Conservation (phyloP, 2,797 vertebrate species). For the Tadarida brasiliensis region DNA sequence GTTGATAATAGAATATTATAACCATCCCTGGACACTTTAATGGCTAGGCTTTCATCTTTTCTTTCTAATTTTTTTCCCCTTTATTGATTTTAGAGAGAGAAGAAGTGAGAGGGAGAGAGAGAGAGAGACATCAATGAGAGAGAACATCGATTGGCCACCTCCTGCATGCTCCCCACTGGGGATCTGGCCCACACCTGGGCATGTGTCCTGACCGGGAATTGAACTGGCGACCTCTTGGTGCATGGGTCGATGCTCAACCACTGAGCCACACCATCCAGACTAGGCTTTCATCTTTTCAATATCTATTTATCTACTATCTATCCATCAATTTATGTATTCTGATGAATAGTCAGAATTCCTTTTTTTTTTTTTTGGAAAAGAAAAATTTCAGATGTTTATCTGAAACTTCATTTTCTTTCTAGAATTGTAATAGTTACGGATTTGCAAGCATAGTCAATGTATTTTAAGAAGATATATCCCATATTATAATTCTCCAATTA, state of each 20-base stretch:
- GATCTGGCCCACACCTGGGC: no score
- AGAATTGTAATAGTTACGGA: background rate
- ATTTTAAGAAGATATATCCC: background rate
- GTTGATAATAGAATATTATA: background rate
- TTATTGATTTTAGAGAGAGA: no score
- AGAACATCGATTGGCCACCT: no score
- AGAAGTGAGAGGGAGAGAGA: no score
- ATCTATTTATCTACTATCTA: background rate
- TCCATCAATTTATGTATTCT: background rate
- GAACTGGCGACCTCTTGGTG: no score
- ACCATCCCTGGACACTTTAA: background rate
- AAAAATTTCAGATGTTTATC: background rate
- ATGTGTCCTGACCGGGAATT: no score
- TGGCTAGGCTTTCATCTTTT: background rate
- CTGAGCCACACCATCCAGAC: background rate
- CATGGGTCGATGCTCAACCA: no score
- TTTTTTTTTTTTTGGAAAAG: background rate
- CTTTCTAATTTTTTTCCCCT: no score
- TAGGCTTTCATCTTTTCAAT: background rate
- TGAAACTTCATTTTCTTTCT: background rate
- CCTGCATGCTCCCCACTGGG: no score
- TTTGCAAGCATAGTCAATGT: background rate
- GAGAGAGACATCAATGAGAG: no score
- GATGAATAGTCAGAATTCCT: background rate
- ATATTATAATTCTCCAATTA: slow-evolving; percentile 24